Conservation (phyloP, 2,797 vertebrate genomes). For the Crax fasciolata region DNA sequence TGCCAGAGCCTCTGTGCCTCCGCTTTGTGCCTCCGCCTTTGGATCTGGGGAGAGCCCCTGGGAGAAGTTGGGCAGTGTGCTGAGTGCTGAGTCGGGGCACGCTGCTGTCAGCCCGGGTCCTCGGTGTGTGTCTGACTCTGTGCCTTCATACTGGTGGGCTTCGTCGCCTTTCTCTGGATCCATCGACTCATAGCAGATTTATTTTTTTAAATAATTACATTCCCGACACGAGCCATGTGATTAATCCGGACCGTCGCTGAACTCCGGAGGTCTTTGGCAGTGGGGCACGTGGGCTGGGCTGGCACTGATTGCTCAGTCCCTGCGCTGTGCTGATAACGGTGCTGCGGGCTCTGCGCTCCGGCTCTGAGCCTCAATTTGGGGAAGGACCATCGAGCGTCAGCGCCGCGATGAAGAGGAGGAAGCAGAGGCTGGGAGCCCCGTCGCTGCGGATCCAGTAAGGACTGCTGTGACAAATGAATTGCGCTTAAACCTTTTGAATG, state of each 20-base stretch:
- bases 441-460: constrained; percentile 94
- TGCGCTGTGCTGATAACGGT: constrained; percentile 43
- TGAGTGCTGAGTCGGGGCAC: constrained; percentile 51
- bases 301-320: constrained; percentile 34
- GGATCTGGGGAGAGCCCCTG: constrained; percentile 19
- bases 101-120: constrained; percentile 37
- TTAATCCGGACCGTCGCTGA: constrained; percentile 20
- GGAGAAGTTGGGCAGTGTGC: constrained; percentile 55
- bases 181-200: not conserved
- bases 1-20: constrained; percentile 64
- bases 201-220: not conserved
- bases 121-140: not conserved
- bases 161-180: not conserved
- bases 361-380: constrained; percentile 64
- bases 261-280: constrained; percentile 35
- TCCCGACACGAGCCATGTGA: constrained; percentile 16
- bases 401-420: constrained; percentile 91
- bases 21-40: constrained; percentile 5
- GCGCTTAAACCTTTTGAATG: not conserved
- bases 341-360: not conserved
- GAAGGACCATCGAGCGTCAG: constrained; percentile 55
- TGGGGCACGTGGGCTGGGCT: not conserved
- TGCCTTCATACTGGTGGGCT: not conserved
- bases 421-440: constrained; percentile 88
- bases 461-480: constrained; percentile 50